phyloP scores from a whole-genome alignment of 2,888 invertebrate genomes.

The Phyllotreta cruciferae region DNA sequence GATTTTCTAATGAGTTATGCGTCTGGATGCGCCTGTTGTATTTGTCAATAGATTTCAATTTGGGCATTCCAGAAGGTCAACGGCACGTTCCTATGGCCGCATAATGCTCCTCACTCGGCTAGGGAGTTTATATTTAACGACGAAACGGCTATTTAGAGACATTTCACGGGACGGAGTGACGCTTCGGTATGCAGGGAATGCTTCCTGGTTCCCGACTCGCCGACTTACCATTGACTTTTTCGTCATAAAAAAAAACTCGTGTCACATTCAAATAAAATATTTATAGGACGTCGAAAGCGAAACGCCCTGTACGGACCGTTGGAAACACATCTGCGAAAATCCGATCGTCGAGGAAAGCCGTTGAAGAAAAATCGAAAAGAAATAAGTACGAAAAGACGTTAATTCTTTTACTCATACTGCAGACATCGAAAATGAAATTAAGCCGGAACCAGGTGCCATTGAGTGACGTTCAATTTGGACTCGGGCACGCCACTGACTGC shows the following conservation, averaged over 20 bases:
- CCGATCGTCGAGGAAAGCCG: not conserved
- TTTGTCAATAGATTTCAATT: slow-evolving; percentile 23
- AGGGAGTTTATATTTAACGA: slow-evolving; percentile 27
- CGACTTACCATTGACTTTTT: slow-evolving; percentile 6
- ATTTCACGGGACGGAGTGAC: slow-evolving; percentile 18
- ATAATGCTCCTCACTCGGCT: slow-evolving; percentile 10
- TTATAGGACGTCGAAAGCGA: not conserved
- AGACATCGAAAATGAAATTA: slow-evolving; percentile 31
- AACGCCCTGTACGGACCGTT: too few relatives aligned
- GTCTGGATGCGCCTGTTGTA: not conserved
- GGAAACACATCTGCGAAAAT: not conserved
- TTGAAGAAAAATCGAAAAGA: not conserved
- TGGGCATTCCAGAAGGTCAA: slow-evolving; percentile 29
- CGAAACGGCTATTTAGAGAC: slow-evolving; percentile 29
- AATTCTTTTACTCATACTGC: slow-evolving; percentile 21
- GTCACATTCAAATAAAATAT: not conserved
- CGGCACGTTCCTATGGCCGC: slow-evolving; percentile 14
- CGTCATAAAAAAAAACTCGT: not conserved
- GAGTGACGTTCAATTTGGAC: slow-evolving; percentile 27
- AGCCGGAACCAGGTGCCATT: slow-evolving; percentile 23
- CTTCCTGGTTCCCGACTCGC: slow-evolving; percentile 23
- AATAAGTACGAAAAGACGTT: slow-evolving; percentile 19
- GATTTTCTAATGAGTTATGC: too few relatives aligned
- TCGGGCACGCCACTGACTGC: slow-evolving; percentile 31
- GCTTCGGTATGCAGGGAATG: slow-evolving; percentile 24